phyloP scores from a whole-genome alignment of 2,113 vertebrate genomes.

The Ibidorhyncha struthersii region DNA sequence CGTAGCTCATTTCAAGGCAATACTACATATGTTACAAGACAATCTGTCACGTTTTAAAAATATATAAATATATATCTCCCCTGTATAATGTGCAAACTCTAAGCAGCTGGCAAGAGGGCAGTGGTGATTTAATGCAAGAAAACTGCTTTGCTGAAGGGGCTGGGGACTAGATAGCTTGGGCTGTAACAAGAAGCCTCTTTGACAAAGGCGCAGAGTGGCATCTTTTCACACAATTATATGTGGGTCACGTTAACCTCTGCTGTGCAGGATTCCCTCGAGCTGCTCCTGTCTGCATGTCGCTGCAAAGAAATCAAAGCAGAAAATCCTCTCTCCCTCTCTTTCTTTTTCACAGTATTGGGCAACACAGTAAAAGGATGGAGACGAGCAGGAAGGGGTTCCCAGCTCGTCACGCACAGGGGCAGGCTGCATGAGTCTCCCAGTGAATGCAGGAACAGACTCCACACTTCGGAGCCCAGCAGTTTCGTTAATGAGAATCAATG shows the following conservation, averaged over 20 bases:
- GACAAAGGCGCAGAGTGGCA: conserved; percentile 72
- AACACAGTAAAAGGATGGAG: background rate
- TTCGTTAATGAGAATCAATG: background rate
- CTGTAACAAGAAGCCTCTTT: conserved; percentile 65
- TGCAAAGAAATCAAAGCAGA: background rate
- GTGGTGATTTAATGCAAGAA: conserved; percentile 74
- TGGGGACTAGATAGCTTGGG: conserved; percentile 43
- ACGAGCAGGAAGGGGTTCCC: background rate
- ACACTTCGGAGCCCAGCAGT: background rate
- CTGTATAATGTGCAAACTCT: conserved; percentile 65
- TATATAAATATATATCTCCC: conserved; percentile 54
- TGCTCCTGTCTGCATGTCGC: background rate
- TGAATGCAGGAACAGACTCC: background rate
- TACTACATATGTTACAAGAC: conserved; percentile 66
- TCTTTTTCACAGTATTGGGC: background rate
- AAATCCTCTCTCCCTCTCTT: background rate
- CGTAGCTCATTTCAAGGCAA: conserved; percentile 50
- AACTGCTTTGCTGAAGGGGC: conserved; percentile 74
- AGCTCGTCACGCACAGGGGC: background rate
- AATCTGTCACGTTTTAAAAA: conserved; percentile 66
- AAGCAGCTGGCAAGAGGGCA: conserved; percentile 73
- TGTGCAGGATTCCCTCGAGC: conserved; percentile 53
- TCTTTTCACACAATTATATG: conserved; percentile 76
- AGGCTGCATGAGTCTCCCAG: background rate
- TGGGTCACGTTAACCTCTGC: conserved; percentile 78